Percentiles rank a stretch among this genome's conserved stretches.
Conservation (phyloP, 2,888 invertebrate species). For the Cryptocephalus moraei region DNA sequence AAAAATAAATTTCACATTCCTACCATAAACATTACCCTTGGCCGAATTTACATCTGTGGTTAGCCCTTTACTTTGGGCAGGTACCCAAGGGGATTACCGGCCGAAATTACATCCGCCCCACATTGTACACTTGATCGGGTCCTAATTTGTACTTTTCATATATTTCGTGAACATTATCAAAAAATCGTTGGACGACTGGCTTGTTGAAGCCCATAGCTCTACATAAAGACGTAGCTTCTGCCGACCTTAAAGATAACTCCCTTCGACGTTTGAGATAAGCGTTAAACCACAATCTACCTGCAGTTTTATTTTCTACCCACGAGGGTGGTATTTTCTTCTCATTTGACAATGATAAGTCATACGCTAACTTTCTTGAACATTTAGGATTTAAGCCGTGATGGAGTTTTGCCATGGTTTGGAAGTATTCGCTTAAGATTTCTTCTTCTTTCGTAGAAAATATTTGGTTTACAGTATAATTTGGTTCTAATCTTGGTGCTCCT, state of each 20-base stretch:
- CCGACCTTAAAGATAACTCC: not conserved
- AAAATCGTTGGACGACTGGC: not conserved
- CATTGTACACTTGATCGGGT: too few species aligned
- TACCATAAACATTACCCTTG: too few species aligned
- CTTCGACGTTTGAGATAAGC: slow-evolving; percentile 3
- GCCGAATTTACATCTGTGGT: too few species aligned
- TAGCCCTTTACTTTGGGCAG: too few species aligned
- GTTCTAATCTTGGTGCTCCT: not conserved
- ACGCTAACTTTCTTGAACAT: slow-evolving; percentile 9
- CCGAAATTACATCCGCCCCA: too few species aligned
- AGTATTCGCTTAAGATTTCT: not conserved
- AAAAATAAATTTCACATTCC: too few species aligned
- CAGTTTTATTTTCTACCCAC: slow-evolving; percentile 5
- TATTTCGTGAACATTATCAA: slow-evolving; percentile 1
- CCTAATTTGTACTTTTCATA: slow-evolving; percentile 1
- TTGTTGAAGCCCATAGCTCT: not conserved
- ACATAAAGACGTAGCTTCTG: not conserved
- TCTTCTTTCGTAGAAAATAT: slow-evolving; percentile 5
- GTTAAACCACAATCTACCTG: slow-evolving; percentile 6
- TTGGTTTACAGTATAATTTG: slow-evolving; percentile 4
- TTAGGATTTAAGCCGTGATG: slow-evolving; percentile 10
- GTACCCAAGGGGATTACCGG: too few species aligned
- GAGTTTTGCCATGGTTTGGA: slow-evolving; percentile 9
- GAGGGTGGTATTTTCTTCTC: slow-evolving; percentile 2
- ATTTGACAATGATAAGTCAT: slow-evolving; percentile 8